Base-by-base conservation (phyloP, 2,113 vertebrate species). In the Sinocyclocheilus anshuiensis region DNA sequence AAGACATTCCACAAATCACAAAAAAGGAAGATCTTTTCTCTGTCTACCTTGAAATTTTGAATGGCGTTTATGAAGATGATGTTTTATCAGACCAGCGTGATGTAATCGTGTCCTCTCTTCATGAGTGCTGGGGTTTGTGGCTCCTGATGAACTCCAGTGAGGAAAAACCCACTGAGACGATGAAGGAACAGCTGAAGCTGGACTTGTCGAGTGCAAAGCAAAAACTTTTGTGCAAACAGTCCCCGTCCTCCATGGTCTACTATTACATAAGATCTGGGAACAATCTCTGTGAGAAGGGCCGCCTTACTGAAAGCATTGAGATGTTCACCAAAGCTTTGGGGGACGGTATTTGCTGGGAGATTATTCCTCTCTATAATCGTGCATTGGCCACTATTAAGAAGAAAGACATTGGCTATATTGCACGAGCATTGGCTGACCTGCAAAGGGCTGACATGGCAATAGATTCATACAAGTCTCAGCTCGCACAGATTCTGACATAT, bases 111-210 rank as follows among this genome's bases (percentile, higher is more conserved):
- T 57, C 89, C 10, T 90, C 90, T 1, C 85, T 94, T 67, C 91
- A 93, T 87, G 93, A 93, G n/a, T 91, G 89, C 72, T 94, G 93
- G 93, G 91, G 90, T 24, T 67, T 93, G 81, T 94, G 93, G 93
- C 90, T 92, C 2, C 89, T 93, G 24, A 92, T 83, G 20, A 78
- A 80, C 3, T 87, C 81, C 42, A 80, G 42, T 55, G 81, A 77
- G 13, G 82, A 89, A 0, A 78, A 87, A 0, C 12, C 89, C 0
- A 79, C 24, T 1, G 3, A 15, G 2, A 63, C 2, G 29, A 33
- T 91, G n/a, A 85, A 85, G 86, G 1, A 18, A 2, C 61, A 67
- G 48, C 61, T 94, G 24, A 15, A 22, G 0, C 0, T 0, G 75
- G 91, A 89, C 22, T 77, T 94, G 77, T 0, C 13, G 0, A 22